Conservation (phyloP, 2,888 invertebrate species). For the Cantharis rufa region DNA sequence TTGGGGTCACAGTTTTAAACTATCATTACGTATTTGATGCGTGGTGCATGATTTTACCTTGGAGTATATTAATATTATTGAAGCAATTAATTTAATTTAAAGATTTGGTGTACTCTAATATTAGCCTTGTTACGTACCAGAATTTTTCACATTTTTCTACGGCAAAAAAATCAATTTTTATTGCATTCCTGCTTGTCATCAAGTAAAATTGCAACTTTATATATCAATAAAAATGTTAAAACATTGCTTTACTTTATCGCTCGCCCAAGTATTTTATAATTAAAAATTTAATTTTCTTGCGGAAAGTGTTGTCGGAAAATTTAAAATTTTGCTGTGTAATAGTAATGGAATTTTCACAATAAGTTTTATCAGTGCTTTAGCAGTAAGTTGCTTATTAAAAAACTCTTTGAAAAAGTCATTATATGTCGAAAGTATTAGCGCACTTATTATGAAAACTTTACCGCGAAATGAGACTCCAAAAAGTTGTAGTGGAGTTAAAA, state of each 20-base stretch:
- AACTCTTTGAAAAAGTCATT: not conserved
- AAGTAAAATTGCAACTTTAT: not conserved
- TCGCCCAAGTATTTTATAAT: not conserved
- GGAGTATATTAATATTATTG: not conserved
- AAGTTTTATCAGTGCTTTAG: not conserved
- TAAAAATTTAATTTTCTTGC: not conserved
- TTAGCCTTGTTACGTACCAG: not conserved
- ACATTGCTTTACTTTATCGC: not conserved
- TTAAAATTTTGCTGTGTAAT: not conserved
- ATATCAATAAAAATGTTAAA: not conserved
- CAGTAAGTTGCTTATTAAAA: not conserved
- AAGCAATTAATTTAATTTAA: not conserved
- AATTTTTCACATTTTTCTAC: not conserved
- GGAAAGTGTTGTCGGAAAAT: not conserved
- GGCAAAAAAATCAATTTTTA: not conserved
- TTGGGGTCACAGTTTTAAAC: constrained; percentile 23
- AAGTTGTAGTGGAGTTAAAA: not conserved
- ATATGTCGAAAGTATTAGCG: not conserved
- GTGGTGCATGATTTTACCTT: not conserved
- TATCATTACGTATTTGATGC: not conserved
- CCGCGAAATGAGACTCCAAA: not conserved
- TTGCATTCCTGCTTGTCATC: not conserved
- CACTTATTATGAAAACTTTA: not conserved
- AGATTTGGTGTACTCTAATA: not conserved
- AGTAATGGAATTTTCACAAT: not conserved